Evolutionary conservation across 2,113 vertebrate species (phyloP).

Genomic region (Taurulus bubalis): DNA sequence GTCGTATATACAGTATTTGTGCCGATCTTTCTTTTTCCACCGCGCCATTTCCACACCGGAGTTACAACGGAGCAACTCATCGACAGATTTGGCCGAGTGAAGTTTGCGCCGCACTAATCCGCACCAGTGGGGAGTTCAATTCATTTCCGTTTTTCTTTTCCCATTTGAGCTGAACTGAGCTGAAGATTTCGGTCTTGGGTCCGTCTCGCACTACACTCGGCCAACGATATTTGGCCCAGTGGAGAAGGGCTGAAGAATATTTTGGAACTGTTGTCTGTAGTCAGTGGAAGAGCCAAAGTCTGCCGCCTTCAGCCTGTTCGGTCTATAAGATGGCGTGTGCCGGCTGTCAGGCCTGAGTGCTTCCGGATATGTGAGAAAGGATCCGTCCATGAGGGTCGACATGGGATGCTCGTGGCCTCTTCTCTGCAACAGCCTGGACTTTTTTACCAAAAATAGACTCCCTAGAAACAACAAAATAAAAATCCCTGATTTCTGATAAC

Average conservation of each 20-base stretch:
- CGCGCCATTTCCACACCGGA: too few species aligned
- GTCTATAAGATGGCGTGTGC: conserved; percentile 31
- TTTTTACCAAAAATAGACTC: conserved; percentile 7
- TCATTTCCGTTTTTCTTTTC: conserved; percentile 19
- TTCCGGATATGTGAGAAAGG: conserved; percentile 16
- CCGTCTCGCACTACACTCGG: conserved; percentile 24
- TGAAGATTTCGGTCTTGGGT: too few species aligned
- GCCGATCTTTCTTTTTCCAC: too few species aligned
- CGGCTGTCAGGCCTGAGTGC: conserved; percentile 36
- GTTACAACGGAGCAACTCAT: background rate
- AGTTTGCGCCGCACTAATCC: conserved; percentile 5
- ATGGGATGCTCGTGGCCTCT: conserved; percentile 3
- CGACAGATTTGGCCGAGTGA: too few species aligned
- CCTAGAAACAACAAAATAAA: conserved; percentile 20
- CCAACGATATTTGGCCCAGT: conserved; percentile 25
- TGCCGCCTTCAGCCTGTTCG: conserved; percentile 44
- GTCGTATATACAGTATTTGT: too few species aligned
- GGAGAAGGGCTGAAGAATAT: conserved; percentile 11
- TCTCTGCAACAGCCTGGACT: conserved; percentile 3
- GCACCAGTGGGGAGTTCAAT: conserved; percentile 7
- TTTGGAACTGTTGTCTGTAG: conserved; percentile 57
- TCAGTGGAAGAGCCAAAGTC: conserved; percentile 28
- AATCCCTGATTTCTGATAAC: conserved; percentile 40
- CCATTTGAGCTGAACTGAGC: conserved; percentile 32
- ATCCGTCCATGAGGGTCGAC: conserved; percentile 21